phyloP scores from a whole-genome alignment of 2,113 vertebrate species.

The Pseudorectes ferrugineus region DNA sequence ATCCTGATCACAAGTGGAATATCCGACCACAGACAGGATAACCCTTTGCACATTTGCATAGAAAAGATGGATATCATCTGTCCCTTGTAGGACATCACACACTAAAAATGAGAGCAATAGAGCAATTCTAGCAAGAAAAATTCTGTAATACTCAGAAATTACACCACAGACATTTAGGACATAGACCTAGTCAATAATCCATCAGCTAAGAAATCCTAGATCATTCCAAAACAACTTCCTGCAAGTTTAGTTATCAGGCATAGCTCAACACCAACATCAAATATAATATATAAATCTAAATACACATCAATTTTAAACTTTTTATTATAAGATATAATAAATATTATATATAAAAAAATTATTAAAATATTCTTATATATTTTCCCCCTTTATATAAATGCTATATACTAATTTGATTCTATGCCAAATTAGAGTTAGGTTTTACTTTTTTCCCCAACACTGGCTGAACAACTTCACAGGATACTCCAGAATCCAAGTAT shows the following conservation, averaged over 20 bases:
- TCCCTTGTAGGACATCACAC: slow-evolving; percentile 81
- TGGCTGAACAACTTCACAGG: not conserved
- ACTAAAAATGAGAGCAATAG: slow-evolving; percentile 62
- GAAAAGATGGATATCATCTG: slow-evolving; percentile 85
- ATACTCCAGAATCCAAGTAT: not conserved
- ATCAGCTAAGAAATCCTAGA: not conserved
- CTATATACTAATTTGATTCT: not conserved
- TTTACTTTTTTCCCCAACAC: not conserved
- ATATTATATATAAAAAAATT: not conserved
- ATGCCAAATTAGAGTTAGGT: not conserved
- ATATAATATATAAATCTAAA: not conserved
- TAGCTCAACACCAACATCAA: not conserved
- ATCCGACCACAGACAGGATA: slow-evolving; percentile 79
- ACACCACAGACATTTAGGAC: not conserved
- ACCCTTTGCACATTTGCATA: slow-evolving; percentile 85
- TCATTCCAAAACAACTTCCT: not conserved
- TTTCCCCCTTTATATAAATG: not conserved
- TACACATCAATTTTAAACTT: not conserved
- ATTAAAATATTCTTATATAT: accelerated
- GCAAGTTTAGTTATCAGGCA: not conserved
- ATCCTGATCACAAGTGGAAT: slow-evolving; percentile 9
- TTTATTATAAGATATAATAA: not conserved
- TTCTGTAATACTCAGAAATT: not conserved
- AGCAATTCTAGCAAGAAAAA: not conserved
- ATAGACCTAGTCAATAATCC: not conserved